Percentiles rank a stretch among this genome's conserved stretches.
Evolutionary conservation across 2,888 invertebrate genomes (phyloP).

Genomic region (Melipona bicolor): DNA sequence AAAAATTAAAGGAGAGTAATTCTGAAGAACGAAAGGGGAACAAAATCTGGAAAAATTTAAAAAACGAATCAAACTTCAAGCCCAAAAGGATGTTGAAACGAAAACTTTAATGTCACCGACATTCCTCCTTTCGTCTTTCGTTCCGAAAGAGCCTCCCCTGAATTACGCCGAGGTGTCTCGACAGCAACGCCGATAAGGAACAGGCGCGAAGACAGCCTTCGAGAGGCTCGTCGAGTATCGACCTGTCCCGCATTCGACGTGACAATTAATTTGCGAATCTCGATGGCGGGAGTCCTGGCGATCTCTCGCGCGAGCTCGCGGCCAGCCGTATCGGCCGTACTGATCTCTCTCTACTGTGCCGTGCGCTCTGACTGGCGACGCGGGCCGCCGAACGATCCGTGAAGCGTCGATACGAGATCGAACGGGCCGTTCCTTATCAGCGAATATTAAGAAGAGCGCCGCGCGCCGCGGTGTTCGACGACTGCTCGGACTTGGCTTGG

Average conservation of each 20-base stretch:
- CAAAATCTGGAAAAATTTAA: too few species aligned
- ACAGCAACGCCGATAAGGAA: constrained; percentile 10
- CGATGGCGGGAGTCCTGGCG: constrained; percentile 20
- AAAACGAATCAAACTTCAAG: too few species aligned
- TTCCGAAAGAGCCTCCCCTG: too few species aligned
- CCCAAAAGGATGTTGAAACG: too few species aligned
- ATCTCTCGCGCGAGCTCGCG: constrained; percentile 1
- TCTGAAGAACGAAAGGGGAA: too few species aligned
- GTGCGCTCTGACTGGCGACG: not conserved
- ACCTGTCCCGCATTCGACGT: constrained; percentile 37
- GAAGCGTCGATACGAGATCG: constrained; percentile 43
- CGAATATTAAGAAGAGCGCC: constrained; percentile 46
- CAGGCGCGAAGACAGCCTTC: constrained; percentile 28
- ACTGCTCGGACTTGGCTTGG: not conserved
- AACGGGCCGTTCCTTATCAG: constrained; percentile 38
- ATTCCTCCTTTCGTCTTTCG: too few species aligned
- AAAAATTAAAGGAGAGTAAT: too few species aligned
- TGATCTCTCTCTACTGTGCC: constrained; percentile 18
- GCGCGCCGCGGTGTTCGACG: not conserved
- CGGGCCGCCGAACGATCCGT: constrained; percentile 13
- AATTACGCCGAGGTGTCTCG: too few species aligned
- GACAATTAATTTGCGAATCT: constrained; percentile 64
- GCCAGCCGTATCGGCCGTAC: constrained; percentile 26
- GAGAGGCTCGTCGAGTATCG: not conserved
- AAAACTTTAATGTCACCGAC: too few species aligned